A percentile compares a stretch with the other conserved stretches of the same genome.
Conservation (phyloP, 1,140 invertebrate species). For the Mactra quadrangularis region DNA sequence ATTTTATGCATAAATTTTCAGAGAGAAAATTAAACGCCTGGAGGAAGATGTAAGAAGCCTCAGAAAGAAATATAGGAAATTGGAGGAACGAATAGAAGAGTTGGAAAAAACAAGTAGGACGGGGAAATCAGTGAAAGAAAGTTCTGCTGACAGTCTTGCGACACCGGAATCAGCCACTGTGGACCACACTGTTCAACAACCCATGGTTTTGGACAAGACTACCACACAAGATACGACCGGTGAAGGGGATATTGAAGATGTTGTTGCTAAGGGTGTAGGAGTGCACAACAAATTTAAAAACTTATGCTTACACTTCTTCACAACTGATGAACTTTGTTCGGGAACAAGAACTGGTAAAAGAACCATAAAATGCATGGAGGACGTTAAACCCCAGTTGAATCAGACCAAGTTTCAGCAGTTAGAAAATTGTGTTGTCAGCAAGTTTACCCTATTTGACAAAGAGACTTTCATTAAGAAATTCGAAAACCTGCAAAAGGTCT, state of each 20-base stretch:
- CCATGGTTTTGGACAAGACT: not conserved
- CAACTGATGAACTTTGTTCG: not conserved
- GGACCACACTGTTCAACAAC: slow-evolving; percentile 6
- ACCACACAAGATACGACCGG: no score
- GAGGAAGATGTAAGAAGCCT: slow-evolving; percentile 18
- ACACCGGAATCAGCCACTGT: not conserved
- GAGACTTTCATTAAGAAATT: slow-evolving; percentile 3
- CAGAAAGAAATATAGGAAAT: slow-evolving; percentile 13
- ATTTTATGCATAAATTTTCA: slow-evolving; percentile 3
- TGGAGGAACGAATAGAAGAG: slow-evolving; percentile 16
- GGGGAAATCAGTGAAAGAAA: slow-evolving; percentile 18
- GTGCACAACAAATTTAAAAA: slow-evolving; percentile 45
- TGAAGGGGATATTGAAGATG: slow-evolving; percentile 18
- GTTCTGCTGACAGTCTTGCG: slow-evolving; percentile 35
- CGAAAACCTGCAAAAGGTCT: slow-evolving; percentile 17
- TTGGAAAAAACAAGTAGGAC: slow-evolving; percentile 24
- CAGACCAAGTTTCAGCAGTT: not conserved
- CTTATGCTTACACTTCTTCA: slow-evolving; percentile 33
- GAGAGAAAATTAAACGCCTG: slow-evolving; percentile 12
- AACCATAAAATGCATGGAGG: slow-evolving; percentile 36
- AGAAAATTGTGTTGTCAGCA: not conserved
- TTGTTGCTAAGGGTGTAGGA: slow-evolving; percentile 16
- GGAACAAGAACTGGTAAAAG: slow-evolving; percentile 20
- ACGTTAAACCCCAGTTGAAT: slow-evolving; percentile 37
- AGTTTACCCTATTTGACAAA: not conserved